Evolutionary conservation across 2,888 invertebrate genomes (phyloP), one percentile per base, ranked within the genome.

Genomic region (Frankliniella fusca): DNA sequence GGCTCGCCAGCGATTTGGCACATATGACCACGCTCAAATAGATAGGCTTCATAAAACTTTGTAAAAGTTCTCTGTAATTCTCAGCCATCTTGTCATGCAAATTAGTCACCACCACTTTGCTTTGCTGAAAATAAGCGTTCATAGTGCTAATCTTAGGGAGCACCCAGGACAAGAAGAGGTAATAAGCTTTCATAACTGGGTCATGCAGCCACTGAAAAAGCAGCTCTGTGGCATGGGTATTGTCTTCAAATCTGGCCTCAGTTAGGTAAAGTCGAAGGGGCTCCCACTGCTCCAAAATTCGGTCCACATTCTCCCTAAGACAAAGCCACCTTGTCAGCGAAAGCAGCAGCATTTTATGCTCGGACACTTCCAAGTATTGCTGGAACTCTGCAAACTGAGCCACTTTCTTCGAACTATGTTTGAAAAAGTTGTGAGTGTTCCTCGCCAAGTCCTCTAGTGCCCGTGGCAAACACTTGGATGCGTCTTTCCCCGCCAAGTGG

Each of bases 261-360:
- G 82, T 83, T 82, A 85, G 85, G 83, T 83, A 86, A 3, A 84
- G 20, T 85, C 85, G 80, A 85, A n/a, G 84, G 23, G 86, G 85
- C 76, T 85, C 83, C 86, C 86, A 86, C 83, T 87, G 86, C 82
- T 86, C 85, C 12, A 86, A 48, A 15, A 87, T 84, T 82, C 86
- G 83, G 9, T 84, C 38, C 20, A 86, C 85, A 9, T 86, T 65
- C 65, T 65, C 65, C 20, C 65, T 65, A 18, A 65, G 20, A 65
- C 65, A 65, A 65, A 65, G 65, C 65, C 65, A 65, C 20, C 65
- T 86, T 80, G 84, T 81, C 15, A 61, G 20, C 61, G 86, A 81
- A 15, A 86, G 86, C 15, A 87, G 81, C 23, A 85, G 76, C 38
- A 85, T 83, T 83, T 84, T 85, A 38, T 85, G 85, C 23, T 83